Conservation (phyloP, 2,797 vertebrate species). For the Megaceryle alcyon region DNA sequence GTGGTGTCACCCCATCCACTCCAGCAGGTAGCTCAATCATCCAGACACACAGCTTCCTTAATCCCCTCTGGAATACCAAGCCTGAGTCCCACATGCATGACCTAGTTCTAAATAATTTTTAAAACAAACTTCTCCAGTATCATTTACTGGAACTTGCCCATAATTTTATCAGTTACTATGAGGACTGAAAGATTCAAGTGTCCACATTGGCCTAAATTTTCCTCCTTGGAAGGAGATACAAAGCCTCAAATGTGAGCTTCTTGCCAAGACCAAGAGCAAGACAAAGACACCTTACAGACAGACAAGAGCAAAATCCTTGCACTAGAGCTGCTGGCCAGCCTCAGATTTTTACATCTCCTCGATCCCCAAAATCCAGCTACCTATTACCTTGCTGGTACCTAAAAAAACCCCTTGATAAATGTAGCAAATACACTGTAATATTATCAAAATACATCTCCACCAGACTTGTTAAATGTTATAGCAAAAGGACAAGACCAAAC, state of each 20-base stretch:
- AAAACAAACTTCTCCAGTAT: neutral
- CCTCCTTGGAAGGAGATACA: neutral
- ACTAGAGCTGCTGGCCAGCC: neutral
- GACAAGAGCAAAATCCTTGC: neutral
- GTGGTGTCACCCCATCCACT: neutral
- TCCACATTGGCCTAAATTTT: rapidly evolving
- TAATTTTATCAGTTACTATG: neutral
- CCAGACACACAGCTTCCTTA: neutral
- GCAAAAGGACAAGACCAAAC: neutral
- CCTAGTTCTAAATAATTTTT: rapidly evolving
- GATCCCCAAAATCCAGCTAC: neutral
- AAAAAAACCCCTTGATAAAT: neutral
- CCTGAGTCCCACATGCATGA: neutral
- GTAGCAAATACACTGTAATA: neutral
- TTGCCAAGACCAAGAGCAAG: neutral
- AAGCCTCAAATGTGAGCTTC: neutral
- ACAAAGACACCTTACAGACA: neutral
- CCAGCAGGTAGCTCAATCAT: neutral
- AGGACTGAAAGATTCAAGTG: neutral
- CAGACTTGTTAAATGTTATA: neutral
- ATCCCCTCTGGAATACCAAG: neutral
- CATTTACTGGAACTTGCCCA: neutral
- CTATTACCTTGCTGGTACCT: neutral
- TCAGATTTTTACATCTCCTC: neutral
- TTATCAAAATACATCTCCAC: neutral